A percentile compares a stretch with the other conserved stretches of the same genome.
phyloP scores from a whole-genome alignment of 2,113 vertebrate species.

The Poeciliopsis prolifica region DNA sequence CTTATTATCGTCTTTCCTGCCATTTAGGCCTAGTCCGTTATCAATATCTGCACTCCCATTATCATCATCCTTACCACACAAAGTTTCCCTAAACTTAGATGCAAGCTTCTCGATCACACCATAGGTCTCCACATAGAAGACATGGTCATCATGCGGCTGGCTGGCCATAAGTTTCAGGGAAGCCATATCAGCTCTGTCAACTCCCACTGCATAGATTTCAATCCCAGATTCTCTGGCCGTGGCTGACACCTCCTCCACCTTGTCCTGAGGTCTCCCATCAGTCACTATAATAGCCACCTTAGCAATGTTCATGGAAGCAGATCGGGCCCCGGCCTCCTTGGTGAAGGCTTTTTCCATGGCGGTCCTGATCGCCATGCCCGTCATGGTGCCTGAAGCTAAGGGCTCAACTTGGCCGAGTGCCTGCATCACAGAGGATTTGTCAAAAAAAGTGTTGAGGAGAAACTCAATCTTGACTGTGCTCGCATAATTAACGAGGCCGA shows the following conservation, averaged over 20 bases:
- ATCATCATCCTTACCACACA: constrained; percentile 89
- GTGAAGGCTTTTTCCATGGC: constrained; percentile 88
- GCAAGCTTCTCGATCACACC: constrained; percentile 95
- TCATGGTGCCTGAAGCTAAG: constrained; percentile 94
- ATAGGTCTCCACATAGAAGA: constrained; percentile 96
- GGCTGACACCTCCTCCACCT: constrained; percentile 84
- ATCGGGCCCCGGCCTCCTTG: constrained; percentile 82
- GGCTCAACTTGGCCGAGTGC: constrained; percentile 84
- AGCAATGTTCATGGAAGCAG: constrained; percentile 77
- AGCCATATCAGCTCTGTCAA: constrained; percentile 87
- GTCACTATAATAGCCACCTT: constrained; percentile 93
- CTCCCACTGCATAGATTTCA: constrained; percentile 91
- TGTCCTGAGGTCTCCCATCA: constrained; percentile 92
- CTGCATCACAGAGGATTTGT: constrained; percentile 83
- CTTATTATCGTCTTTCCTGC: constrained; percentile 42
- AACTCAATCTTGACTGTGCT: constrained; percentile 93
- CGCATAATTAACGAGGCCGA: constrained; percentile 93
- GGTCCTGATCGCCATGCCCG: constrained; percentile 89
- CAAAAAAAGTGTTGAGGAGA: constrained; percentile 81
- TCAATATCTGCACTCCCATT: constrained; percentile 52
- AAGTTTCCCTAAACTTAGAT: constrained; percentile 89
- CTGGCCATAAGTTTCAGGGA: constrained; percentile 91
- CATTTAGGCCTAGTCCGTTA: constrained; percentile 50
- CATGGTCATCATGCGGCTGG: constrained; percentile 88
- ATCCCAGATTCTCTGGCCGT: constrained; percentile 83